These are phyloP conservation scores for Labeo catla DNA, from an alignment of 2,113 vertebrate genomes.

Conservation along the genomic window DNA sequence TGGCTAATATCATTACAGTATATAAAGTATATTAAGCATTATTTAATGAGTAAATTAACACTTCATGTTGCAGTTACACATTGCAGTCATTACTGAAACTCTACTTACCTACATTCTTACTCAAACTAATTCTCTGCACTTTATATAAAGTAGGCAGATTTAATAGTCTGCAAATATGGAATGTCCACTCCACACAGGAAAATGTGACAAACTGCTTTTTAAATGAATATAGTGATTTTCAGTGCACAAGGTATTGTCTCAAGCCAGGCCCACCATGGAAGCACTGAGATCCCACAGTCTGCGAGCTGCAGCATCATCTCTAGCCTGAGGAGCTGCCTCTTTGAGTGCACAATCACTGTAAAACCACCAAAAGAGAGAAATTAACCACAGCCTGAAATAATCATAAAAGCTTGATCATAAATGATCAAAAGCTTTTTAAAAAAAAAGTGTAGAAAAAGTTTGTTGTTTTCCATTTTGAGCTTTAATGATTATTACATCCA, in stretches of 20 bases:
- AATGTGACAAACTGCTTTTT: not conserved
- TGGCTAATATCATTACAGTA: not conserved
- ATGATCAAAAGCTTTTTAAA: not conserved
- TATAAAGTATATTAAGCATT: not conserved
- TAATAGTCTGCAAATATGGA: not conserved
- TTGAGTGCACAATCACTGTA: constrained; percentile 74
- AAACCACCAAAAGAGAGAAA: constrained; percentile 23
- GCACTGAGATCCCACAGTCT: constrained; percentile 76
- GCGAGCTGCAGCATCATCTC: constrained; percentile 68
- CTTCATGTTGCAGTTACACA: not conserved
- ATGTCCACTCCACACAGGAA: not conserved
- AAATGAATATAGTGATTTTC: constrained; percentile 16
- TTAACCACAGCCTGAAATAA: not conserved
- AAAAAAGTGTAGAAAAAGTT: too few relatives aligned
- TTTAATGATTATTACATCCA: not conserved
- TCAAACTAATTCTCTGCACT: not conserved
- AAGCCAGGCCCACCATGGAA: constrained; percentile 71
- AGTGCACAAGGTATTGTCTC: not conserved
- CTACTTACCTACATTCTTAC: not conserved
- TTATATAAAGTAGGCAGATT: not conserved
- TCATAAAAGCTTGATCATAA: not conserved
- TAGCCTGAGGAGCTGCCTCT: constrained; percentile 63
- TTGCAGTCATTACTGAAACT: not conserved
- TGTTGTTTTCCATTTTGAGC: not conserved
- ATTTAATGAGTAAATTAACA: not conserved